These are phyloP conservation scores for Caerostris darwini DNA, from an alignment of 1,140 invertebrate genomes.

Conservation along the genomic window DNA sequence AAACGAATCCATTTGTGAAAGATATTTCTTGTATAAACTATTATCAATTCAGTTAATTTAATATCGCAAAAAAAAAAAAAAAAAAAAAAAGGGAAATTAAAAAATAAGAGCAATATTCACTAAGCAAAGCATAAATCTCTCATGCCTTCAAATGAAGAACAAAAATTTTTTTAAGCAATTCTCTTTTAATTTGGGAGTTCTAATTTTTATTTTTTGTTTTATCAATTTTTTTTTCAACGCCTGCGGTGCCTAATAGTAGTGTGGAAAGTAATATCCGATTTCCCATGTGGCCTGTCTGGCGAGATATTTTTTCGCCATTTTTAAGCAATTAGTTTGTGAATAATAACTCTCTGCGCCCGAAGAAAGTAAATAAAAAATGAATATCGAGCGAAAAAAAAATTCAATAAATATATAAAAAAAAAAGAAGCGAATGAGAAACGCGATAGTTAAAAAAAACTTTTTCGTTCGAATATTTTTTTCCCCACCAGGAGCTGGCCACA, in stretches of 20 bases:
- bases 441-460: constrained; percentile 22
- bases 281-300: neutral
- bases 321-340: constrained; percentile 26
- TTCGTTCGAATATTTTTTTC: neutral
- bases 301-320: neutral
- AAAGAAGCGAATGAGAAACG: neutral
- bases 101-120: neutral
- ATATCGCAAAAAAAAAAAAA: neutral
- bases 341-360: neutral
- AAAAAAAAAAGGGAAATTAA: too few relatives aligned
- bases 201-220: neutral
- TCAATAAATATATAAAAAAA: neutral
- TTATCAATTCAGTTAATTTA: neutral
- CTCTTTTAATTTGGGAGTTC: neutral
- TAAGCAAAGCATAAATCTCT: neutral
- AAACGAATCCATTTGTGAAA: neutral
- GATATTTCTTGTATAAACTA: neutral
- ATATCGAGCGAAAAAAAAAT: neutral
- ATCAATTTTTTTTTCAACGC: neutral
- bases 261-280: constrained; percentile 23
- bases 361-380: neutral
- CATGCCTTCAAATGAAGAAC: neutral
- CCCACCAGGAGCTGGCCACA: neutral
- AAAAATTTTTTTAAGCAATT: neutral
- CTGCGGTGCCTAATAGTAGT: neutral